Evolutionary conservation across 2,113 vertebrate genomes (phyloP).

Genomic region (Tyrannus savana): DNA sequence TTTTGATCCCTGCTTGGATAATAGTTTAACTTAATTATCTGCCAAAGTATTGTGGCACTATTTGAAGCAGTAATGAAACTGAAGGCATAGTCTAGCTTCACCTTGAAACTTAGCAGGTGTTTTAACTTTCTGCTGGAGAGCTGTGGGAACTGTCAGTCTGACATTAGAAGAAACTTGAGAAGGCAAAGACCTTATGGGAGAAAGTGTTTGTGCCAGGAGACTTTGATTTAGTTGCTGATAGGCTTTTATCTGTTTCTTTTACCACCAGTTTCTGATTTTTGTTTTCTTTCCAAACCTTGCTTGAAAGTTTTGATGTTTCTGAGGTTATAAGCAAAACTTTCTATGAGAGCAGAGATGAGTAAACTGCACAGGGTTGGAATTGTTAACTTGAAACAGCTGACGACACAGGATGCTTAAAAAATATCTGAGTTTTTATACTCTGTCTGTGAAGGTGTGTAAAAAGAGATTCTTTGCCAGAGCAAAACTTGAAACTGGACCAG

Average conservation of each 20-base stretch:
- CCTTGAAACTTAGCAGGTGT: neutral
- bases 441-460: neutral
- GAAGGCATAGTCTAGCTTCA: neutral
- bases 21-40: neutral
- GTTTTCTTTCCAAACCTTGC: neutral
- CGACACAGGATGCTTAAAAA: neutral
- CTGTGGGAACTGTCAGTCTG: neutral
- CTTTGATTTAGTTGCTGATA: neutral
- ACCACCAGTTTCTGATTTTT: neutral
- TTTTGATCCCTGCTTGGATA: neutral
- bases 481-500: neutral
- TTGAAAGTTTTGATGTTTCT: neutral
- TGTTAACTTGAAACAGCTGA: neutral
- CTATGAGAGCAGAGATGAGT: neutral
- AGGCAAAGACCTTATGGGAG: neutral
- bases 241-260: neutral
- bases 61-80: neutral
- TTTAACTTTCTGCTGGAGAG: neutral
- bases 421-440: neutral
- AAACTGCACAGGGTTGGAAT: neutral
- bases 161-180: rapidly evolving
- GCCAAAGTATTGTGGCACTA: neutral
- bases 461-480: neutral
- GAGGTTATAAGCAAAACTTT: neutral
- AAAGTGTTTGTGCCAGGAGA: neutral